These are phyloP conservation scores for Meiosimyza decipiens DNA, from an alignment of 2,888 invertebrate genomes.

Conservation along the genomic window DNA sequence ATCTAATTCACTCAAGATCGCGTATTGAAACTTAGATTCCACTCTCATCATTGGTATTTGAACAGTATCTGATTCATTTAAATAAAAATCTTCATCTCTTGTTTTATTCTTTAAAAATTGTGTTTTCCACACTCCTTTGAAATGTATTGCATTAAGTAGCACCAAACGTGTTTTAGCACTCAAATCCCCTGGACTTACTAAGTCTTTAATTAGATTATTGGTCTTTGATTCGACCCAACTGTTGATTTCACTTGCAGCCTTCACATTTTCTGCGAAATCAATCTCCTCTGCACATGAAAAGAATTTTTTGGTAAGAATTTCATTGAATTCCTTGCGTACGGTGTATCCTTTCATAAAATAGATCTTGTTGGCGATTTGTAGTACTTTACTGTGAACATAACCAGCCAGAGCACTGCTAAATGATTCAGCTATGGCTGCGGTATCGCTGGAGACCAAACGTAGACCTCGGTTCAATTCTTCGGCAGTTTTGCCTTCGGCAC, in stretches of 20 bases:
- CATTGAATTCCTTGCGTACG: conserved; percentile 70
- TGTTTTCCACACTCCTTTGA: conserved; percentile 82
- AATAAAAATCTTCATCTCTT: conserved; percentile 73
- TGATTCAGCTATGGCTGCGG: conserved; percentile 51
- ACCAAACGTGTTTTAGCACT: conserved; percentile 73
- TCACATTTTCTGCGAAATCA: conserved; percentile 70
- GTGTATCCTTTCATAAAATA: conserved; percentile 72
- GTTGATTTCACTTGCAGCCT: conserved; percentile 76
- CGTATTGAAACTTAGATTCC: conserved; percentile 54
- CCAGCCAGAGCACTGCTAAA: conserved; percentile 53
- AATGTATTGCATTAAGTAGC: conserved; percentile 86
- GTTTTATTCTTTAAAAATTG: conserved; percentile 74
- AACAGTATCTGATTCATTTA: conserved; percentile 68
- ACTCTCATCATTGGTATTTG: conserved; percentile 78
- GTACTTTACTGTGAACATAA: conserved; percentile 54
- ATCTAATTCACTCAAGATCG: conserved; percentile 49
- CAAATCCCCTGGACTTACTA: conserved; percentile 73
- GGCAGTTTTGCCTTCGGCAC: conserved; percentile 74
- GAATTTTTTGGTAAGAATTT: conserved; percentile 73
- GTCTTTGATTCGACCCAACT: conserved; percentile 84
- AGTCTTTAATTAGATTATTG: conserved; percentile 82
- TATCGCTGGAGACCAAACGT: conserved; percentile 66
- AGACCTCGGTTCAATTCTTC: conserved; percentile 71
- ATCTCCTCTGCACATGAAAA: conserved; percentile 73
- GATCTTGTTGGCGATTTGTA: conserved; percentile 80